Conservation (phyloP, 2,888 invertebrate species). For the Agrochola lychnidis region DNA sequence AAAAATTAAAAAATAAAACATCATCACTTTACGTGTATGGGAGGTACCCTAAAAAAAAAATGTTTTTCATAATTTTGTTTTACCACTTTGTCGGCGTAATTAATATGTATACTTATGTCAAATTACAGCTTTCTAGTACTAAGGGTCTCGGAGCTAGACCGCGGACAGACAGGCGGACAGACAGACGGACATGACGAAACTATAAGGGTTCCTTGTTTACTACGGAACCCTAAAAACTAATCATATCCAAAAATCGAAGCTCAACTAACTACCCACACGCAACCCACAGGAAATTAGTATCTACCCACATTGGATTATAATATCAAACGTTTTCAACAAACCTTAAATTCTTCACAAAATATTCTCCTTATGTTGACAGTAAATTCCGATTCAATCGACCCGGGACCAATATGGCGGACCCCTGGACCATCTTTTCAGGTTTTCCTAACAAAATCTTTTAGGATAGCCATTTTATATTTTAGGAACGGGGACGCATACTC, state of each 20-base stretch:
- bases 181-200: no score
- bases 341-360: slow-evolving; percentile 47
- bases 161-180: no score
- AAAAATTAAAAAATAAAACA: no score
- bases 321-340: slow-evolving; percentile 27
- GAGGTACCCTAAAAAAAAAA: no score
- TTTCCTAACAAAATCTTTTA: slow-evolving; percentile 42
- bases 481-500: slow-evolving; percentile 26
- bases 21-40: no score
- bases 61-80: no score
- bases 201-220: no score
- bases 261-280: slow-evolving; percentile 1
- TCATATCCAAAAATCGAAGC: background rate
- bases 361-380: slow-evolving; percentile 54
- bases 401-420: slow-evolving; percentile 50
- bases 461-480: slow-evolving; percentile 47
- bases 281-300: slow-evolving; percentile 54
- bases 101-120: no score
- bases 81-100: no score
- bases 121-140: no score
- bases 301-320: slow-evolving; percentile 39
- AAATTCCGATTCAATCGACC: slow-evolving; percentile 59
- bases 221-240: background rate
- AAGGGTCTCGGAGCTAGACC: no score
- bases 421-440: slow-evolving; percentile 39